Evolutionary conservation across 1,140 invertebrate species (phyloP).

Genomic region (Akabosia matsudoensis): DNA sequence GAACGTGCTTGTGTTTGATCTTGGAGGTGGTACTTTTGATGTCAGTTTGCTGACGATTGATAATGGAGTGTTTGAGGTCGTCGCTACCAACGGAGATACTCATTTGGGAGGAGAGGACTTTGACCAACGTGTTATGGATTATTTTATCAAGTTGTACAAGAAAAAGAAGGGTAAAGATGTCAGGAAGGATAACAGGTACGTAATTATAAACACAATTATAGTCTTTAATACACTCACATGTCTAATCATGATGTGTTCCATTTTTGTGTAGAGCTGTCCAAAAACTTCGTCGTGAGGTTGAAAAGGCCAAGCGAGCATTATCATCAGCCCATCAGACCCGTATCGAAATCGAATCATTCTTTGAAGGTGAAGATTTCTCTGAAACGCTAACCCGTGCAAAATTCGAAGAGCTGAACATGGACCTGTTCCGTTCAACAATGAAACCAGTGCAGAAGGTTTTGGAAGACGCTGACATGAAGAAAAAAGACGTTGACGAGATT

Average conservation of each 20-base stretch:
- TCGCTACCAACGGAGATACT: constrained; percentile 98
- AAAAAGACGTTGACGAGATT: constrained; percentile 98
- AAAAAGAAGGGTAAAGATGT: constrained; percentile 87
- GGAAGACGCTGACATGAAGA: constrained; percentile 98
- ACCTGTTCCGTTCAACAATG: constrained; percentile 74
- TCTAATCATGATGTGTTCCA: neutral
- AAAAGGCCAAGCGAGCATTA: constrained; percentile 95
- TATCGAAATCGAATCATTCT: constrained; percentile 99
- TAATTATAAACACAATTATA: neutral
- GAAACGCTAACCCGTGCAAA: constrained; percentile 97
- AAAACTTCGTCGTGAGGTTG: constrained; percentile 93
- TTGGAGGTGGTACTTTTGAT: constrained; percentile 56
- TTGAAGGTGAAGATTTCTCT: constrained; percentile 98
- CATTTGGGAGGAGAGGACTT: constrained; percentile 59
- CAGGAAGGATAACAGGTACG: constrained; percentile 63
- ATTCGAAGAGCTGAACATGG: constrained; percentile 99
- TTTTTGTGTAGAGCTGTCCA: constrained; percentile 79
- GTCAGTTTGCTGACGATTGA: constrained; percentile 60
- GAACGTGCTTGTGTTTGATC: constrained; percentile 53
- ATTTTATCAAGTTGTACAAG: constrained; percentile 98
- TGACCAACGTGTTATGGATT: constrained; percentile 95
- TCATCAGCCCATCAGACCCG: constrained; percentile 92
- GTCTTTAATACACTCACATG: constrained; percentile 7
- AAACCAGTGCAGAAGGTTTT: constrained; percentile 98
- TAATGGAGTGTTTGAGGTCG: constrained; percentile 63